These are phyloP conservation scores for Scomber colias DNA, from an alignment of 2,113 vertebrate species.

Conservation along the genomic window DNA sequence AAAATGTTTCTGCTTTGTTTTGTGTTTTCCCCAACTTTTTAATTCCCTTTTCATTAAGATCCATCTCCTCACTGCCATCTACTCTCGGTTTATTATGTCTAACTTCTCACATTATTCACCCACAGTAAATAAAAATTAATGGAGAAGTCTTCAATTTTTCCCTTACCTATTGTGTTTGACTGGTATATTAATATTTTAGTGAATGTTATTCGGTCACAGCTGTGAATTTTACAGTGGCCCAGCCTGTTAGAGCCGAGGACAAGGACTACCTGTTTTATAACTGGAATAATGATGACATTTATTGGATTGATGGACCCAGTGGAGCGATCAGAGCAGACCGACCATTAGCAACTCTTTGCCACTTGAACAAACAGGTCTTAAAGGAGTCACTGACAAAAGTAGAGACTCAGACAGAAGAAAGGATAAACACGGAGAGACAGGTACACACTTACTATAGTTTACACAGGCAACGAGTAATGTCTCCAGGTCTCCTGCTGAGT, in stretches of 20 bases:
- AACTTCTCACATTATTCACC: constrained; percentile 17
- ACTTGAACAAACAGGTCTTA: constrained; percentile 1
- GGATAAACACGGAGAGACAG: background rate
- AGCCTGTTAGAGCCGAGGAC: background rate
- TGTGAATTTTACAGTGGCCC: constrained; percentile 29
- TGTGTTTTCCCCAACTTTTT: constrained; percentile 7
- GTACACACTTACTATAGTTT: background rate
- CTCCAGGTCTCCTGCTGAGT: constrained; percentile 36
- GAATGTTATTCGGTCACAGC: constrained; percentile 13
- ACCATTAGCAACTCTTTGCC: constrained; percentile 3
- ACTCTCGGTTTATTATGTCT: background rate
- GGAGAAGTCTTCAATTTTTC: background rate
- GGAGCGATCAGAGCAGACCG: constrained; percentile 20
- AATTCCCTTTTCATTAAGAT: background rate
- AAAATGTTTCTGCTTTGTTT: background rate
- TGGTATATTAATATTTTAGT: constrained; percentile 47
- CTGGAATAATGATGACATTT: constrained; percentile 40
- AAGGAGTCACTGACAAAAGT: background rate
- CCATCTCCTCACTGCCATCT: background rate
- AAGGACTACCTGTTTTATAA: constrained; percentile 35
- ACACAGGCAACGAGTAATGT: background rate
- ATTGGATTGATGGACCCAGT: constrained; percentile 39
- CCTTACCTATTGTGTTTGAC: constrained; percentile 26
- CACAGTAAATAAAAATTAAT: constrained; percentile 31
- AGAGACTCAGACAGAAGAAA: background rate